Evolutionary conservation across 2,797 vertebrate species (phyloP), one percentile per base, ranked within the genome.

Genomic region (Acanthurus leucopareius): DNA sequence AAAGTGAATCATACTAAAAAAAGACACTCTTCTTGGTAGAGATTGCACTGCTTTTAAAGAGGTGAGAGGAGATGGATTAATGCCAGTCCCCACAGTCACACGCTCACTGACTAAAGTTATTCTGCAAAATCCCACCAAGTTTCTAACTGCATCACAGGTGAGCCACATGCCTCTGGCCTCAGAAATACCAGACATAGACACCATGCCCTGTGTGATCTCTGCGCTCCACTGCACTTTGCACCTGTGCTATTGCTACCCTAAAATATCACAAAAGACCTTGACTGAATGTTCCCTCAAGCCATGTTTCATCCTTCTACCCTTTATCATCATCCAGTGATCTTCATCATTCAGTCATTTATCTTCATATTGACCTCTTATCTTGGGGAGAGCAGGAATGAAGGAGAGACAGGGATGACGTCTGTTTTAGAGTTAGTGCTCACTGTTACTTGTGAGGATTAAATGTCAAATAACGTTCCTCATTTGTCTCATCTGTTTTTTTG

Each of bases 241-340:
- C 81, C 78, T 80, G 79, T 82, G 71, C 72, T 69, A 59, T 51
- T 56, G 72, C 64, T 59, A 78, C 69, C 70, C 61, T 82, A 89
- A 87, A 88, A 81, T 83, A 90, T 85, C 79, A 63, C 74, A 40
- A 28, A 86, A 62, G 72, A 86, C 80, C 73, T 84, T 86, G 81
- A 83, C 76, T 48, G 0, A 80, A 86, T 60, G 66, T 73, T 68
- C 69, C 82, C 79, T 68, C 35, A 10, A 75, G 74, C 61, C 19
- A 63, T 61, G 69, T 83, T 75, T 83, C 68, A 80, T 82, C 83
- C 73, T 44, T 83, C 62, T 59, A 35, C 77, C 80, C 79, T 68
- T 68, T 84, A 72, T 65, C 28, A 69, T 78, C 70, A 74, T 68
- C 38, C 25, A 47, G 28, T 56, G 56, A 61, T 10, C 20, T 77